phyloP scores from a whole-genome alignment of 2,888 invertebrate species.

The Rhabditophanes sp. region DNA sequence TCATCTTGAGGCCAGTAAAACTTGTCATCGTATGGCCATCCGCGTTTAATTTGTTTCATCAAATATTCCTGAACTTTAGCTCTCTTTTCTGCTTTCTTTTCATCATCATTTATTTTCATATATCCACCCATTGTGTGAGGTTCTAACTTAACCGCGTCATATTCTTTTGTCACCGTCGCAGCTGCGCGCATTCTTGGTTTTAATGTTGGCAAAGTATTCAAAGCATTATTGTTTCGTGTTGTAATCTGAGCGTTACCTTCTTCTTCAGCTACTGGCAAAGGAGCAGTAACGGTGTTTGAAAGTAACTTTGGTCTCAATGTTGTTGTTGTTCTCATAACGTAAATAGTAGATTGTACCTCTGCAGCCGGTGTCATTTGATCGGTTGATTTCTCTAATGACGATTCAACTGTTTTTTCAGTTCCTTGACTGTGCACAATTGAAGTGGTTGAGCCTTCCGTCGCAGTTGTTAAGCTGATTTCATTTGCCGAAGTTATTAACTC shows the following conservation, averaged over 20 bases:
- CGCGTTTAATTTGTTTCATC: slow-evolving; percentile 32
- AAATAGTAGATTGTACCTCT: too few relatives aligned
- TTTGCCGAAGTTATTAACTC: too few relatives aligned
- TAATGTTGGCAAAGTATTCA: not conserved
- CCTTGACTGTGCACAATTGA: slow-evolving; percentile 11
- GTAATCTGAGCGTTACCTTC: slow-evolving; percentile 1
- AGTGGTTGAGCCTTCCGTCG: slow-evolving; percentile 8
- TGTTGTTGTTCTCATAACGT: too few relatives aligned
- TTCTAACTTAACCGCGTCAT: slow-evolving; percentile 9
- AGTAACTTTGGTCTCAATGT: too few relatives aligned
- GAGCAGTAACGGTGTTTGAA: too few relatives aligned
- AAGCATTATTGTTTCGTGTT: not conserved
- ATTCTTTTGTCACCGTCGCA: not conserved
- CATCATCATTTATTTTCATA: slow-evolving; percentile 2
- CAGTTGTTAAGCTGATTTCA: slow-evolving; percentile 3
- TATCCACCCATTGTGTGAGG: slow-evolving; percentile 14
- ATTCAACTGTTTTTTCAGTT: too few relatives aligned
- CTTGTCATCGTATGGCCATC: slow-evolving; percentile 41
- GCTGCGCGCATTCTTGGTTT: not conserved
- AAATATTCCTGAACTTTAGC: slow-evolving; percentile 25
- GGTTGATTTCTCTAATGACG: too few relatives aligned
- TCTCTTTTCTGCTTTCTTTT: slow-evolving; percentile 12
- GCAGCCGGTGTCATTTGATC: slow-evolving; percentile 1
- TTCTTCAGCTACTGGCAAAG: too few relatives aligned
- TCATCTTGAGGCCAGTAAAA: slow-evolving; percentile 37